Evolutionary conservation across 2,888 invertebrate species (phyloP).

Genomic region (Apamea monoglypha): DNA sequence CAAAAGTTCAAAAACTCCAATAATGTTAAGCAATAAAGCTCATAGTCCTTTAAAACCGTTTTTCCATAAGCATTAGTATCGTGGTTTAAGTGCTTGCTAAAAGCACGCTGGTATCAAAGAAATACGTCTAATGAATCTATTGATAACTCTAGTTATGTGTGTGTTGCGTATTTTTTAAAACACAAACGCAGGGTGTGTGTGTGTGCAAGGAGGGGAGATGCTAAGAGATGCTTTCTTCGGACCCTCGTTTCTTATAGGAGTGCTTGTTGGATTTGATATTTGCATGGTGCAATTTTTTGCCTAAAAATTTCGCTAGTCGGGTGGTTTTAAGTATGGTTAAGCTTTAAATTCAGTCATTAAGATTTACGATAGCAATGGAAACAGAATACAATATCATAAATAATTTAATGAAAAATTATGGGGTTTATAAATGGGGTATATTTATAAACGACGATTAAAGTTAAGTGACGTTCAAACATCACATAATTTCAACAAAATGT

Average conservation of each 20-base stretch:
- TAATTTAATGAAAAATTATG: not conserved
- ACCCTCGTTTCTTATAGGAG: slow-evolving; percentile 87
- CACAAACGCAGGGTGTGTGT: slow-evolving; percentile 73
- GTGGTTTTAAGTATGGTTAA: too few species aligned
- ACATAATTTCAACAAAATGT: too few species aligned
- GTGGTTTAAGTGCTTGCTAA: slow-evolving; percentile 80
- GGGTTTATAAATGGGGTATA: too few species aligned
- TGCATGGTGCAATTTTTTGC: slow-evolving; percentile 29
- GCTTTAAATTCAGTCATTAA: too few species aligned
- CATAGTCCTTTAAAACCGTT: slow-evolving; percentile 64
- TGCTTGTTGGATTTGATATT: slow-evolving; percentile 73
- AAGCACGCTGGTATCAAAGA: slow-evolving; percentile 88
- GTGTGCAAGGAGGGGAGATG: slow-evolving; percentile 85
- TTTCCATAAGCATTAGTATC: slow-evolving; percentile 64
- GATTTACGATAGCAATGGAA: not conserved
- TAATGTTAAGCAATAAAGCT: slow-evolving; percentile 64
- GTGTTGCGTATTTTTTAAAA: slow-evolving; percentile 85
- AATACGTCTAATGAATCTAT: slow-evolving; percentile 90
- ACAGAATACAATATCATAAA: not conserved
- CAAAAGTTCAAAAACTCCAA: slow-evolving; percentile 37
- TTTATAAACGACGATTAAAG: too few species aligned
- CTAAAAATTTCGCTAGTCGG: not conserved
- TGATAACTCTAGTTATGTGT: slow-evolving; percentile 85
- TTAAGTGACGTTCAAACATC: too few species aligned
- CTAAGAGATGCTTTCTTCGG: slow-evolving; percentile 89